Conservation (phyloP, 30 jellyfish, hydroid and myxozoan genomes). For the Morbakka virulenta region DNA sequence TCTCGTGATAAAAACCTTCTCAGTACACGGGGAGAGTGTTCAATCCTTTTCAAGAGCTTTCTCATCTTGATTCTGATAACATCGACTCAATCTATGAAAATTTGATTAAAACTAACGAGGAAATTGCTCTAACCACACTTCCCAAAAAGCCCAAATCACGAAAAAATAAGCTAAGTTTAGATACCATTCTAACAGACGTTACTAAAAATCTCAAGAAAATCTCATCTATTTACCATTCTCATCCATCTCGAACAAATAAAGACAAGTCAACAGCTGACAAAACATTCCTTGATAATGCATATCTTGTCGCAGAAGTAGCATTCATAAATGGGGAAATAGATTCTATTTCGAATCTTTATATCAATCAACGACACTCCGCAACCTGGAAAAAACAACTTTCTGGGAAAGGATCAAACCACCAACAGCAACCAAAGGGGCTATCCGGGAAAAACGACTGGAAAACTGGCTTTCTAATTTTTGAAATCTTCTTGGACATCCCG, state of each 20-base stretch:
- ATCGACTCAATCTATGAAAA: background rate
- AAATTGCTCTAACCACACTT: background rate
- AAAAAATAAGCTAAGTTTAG: background rate
- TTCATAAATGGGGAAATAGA: background rate
- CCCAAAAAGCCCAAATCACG: background rate
- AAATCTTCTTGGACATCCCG: slow-evolving; percentile 20
- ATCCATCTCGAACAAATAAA: background rate
- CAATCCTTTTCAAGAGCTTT: background rate
- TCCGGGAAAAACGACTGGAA: slow-evolving; percentile 3
- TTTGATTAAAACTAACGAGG: background rate
- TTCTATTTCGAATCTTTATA: background rate
- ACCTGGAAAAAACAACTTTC: slow-evolving; percentile 10
- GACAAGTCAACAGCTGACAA: background rate
- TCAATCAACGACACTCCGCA: background rate
- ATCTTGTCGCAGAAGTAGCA: background rate
- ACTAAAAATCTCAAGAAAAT: background rate
- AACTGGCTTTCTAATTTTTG: background rate
- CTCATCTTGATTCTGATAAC: background rate
- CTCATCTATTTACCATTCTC: background rate
- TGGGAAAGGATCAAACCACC: background rate
- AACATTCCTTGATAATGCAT: background rate
- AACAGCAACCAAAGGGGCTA: slow-evolving; percentile 13
- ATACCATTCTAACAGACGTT: background rate
- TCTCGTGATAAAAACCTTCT: background rate
- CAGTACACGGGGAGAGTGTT: background rate